Base-by-base conservation (phyloP, 92 coral and sea anemone species). In the Desmophyllum pertusum region DNA sequence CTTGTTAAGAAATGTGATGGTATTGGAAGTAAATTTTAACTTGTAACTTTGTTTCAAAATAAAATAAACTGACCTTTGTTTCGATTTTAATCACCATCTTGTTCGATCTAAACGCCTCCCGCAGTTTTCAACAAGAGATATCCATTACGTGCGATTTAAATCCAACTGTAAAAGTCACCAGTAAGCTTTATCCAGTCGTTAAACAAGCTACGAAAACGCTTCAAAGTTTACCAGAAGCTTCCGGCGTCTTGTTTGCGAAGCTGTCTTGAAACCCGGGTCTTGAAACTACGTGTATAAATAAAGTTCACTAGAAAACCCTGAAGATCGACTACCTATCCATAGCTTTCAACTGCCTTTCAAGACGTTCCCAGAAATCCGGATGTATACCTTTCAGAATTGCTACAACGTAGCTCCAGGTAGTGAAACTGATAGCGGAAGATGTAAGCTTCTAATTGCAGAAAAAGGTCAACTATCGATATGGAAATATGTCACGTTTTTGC, bases 401-500 rank as follows among this genome's bases (percentile, higher is more conserved):
- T n/a, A n/a, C n/a, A n/a, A n/a, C n/a, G n/a, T n/a, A n/a, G n/a
- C n/a, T n/a, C n/a, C n/a, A n/a, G n/a, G 18, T 4, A 48, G 23
- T 18, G 18, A 80, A 80, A 80, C 38, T 68, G 48, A 50, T 21
- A 80, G 18, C 40, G 7, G 53, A 67, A 51, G 53, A 46, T 48
- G 75, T 65, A 19, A 51, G 43, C 19, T 35, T 80, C 43, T 68
- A 66, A 63, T 29, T 59, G 21, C 43, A 5, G 52, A 2, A 63
- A 64, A 43, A 27, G 41, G 15, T 45, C 30, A 33, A 31, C 59
- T 41, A 18, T 42, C n/a, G 9, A 19, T 25, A 8, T 25, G 19
- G 8, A 48, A 36, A 38, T 15, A 35, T 80, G 84, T 80, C 84
- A 80, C 84, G 77, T n/a, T 30, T 76, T 80, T 70, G 67, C 29